Base-by-base conservation (phyloP, 2,888 invertebrate species). In the Philhelius pedissequus region DNA sequence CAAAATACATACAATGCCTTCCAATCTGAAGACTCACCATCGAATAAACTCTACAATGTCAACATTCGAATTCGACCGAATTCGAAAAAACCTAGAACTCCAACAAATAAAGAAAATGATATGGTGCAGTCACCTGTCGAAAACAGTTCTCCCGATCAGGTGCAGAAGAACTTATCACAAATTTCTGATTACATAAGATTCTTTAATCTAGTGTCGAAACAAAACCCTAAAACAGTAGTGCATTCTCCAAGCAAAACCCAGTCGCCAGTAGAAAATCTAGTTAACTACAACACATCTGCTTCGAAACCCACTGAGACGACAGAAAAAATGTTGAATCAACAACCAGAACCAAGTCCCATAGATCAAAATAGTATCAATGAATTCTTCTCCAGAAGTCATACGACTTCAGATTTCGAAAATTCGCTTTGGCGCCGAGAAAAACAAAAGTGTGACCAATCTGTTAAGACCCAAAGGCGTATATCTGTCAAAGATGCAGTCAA, bases 121-220 rank as follows among this genome's bases (percentile, higher is more conserved):
- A 8, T 32, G 5, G 35, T 54, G 7, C 54, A 25, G 7, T 66
- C 66, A 6, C 6, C 45, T 8, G 1, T 4, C 15, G 79, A 84
- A 18, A 66, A 60, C 15, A 40, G 9, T 13, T 66, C 79, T 2
- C 18, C 48, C 0, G 58, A 4, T 3, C 22, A 50, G 15, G 56
- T 8, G 2, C 58, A 70, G 7, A 75, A 45, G 7, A 84, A 75
- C 48, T 18, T 40, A 13, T 80, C 76, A 11, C 80, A 75, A 60
- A 84, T 84, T 40, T 80, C 75, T 0, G 76, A 84, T 62, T 79
- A 84, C 30, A 84, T 84, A n/a, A 84, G 56, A 62, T 84, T 84
- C 62, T 84, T 84, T 40, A 80, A 84, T 45, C 56, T 60, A 13
- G 80, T 71, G 13, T 70, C 79, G 6, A 58, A 60, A 58, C 22